phyloP scores from a whole-genome alignment of 1,140 invertebrate genomes.

The Zaprionus ornatus region DNA sequence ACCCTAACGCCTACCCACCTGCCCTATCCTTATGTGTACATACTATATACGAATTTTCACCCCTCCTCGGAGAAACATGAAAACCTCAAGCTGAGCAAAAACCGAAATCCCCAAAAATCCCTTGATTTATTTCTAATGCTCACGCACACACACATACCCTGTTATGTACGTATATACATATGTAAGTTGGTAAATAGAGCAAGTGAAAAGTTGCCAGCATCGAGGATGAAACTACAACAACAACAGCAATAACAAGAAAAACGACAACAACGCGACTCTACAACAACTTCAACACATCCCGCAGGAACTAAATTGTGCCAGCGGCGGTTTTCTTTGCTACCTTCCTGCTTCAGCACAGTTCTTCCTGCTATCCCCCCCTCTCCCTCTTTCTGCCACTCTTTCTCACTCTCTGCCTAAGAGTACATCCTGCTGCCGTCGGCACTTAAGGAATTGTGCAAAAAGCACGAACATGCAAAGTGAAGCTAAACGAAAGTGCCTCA shows the following conservation, averaged over 20 bases:
- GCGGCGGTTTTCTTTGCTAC: slow-evolving; percentile 71
- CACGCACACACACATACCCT: slow-evolving; percentile 35
- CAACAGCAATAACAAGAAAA: slow-evolving; percentile 27
- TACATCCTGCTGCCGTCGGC: slow-evolving; percentile 27
- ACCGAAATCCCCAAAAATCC: slow-evolving; percentile 77
- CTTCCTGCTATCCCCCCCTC: slow-evolving; percentile 1
- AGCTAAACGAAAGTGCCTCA: slow-evolving; percentile 82
- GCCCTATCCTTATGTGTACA: neutral
- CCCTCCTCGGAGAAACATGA: slow-evolving; percentile 25
- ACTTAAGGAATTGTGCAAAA: slow-evolving; percentile 69
- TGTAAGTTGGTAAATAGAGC: slow-evolving; percentile 71
- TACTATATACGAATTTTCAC: neutral
- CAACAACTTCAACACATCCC: slow-evolving; percentile 68
- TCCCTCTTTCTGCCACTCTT: neutral
- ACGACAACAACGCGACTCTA: slow-evolving; percentile 45
- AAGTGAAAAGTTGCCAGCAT: slow-evolving; percentile 65
- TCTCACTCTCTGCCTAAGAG: slow-evolving; percentile 11
- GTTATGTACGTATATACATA: slow-evolving; percentile 13
- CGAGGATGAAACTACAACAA: slow-evolving; percentile 14
- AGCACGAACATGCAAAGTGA: slow-evolving; percentile 73
- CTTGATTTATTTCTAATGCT: slow-evolving; percentile 80
- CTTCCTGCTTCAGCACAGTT: slow-evolving; percentile 27
- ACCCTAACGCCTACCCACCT: slow-evolving; percentile 11
- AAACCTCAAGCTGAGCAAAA: slow-evolving; percentile 44
- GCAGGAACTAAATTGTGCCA: slow-evolving; percentile 79